phyloP scores from a whole-genome alignment of 2,113 vertebrate genomes.

The Leptodactylus fuscus region DNA sequence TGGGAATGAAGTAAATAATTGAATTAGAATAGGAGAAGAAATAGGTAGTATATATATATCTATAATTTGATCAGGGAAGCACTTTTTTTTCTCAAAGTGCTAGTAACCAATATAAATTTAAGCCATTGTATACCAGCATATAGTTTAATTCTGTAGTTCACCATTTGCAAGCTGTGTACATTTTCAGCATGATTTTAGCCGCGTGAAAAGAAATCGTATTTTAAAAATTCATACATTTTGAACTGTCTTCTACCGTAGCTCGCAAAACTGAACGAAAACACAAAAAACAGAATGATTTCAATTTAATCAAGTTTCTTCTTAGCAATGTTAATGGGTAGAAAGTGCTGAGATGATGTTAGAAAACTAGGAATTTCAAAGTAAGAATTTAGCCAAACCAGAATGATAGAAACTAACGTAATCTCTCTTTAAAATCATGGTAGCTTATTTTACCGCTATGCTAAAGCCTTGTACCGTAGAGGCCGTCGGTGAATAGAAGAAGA shows the following conservation, averaged over 20 bases:
- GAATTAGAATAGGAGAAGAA: conserved; percentile 51
- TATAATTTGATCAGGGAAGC: conserved; percentile 64
- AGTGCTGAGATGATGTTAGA: not conserved
- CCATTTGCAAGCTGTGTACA: conserved; percentile 60
- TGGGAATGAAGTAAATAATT: conserved; percentile 65
- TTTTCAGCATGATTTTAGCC: conserved; percentile 63
- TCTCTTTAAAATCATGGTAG: not conserved
- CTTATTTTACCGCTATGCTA: not conserved
- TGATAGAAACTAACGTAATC: not conserved
- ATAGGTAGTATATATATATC: conserved; percentile 62
- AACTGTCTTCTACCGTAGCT: conserved; percentile 56
- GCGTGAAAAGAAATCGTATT: conserved; percentile 60
- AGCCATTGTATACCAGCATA: conserved; percentile 62
- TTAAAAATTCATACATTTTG: conserved; percentile 66
- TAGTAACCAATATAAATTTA: conserved; percentile 65
- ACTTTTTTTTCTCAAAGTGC: conserved; percentile 59
- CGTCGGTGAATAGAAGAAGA: not conserved
- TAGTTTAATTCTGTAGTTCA: conserved; percentile 62
- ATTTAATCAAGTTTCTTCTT: not conserved
- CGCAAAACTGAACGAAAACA: not conserved
- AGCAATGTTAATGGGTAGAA: not conserved
- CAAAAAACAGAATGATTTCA: not conserved
- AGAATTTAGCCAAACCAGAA: not conserved
- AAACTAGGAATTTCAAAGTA: not conserved
- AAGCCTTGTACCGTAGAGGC: too few species aligned